Percentiles rank a stretch among this genome's conserved stretches.
Evolutionary conservation across 1,140 invertebrate genomes (phyloP).

Genomic region (Drosophila lacertosa): DNA sequence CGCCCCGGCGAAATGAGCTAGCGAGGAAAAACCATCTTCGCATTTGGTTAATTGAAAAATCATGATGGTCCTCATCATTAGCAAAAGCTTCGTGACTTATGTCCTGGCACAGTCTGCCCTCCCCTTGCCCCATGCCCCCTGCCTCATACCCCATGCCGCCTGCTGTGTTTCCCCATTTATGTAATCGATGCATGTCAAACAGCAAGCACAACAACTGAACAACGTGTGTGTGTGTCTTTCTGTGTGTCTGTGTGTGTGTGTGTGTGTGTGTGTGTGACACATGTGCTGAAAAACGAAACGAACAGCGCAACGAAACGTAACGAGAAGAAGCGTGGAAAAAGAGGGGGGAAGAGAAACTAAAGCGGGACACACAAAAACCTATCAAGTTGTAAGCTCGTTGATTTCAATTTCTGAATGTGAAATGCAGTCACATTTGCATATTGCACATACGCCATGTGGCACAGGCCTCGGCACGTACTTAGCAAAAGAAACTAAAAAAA

Average conservation of each 20-base stretch:
- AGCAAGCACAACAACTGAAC: constrained; percentile 72
- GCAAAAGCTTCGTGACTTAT: constrained; percentile 77
- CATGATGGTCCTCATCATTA: constrained; percentile 78
- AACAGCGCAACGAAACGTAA: constrained; percentile 37
- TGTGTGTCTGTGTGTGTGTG: constrained; percentile 15
- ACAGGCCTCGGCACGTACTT: constrained; percentile 32
- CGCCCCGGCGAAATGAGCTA: constrained; percentile 10
- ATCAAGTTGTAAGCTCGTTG: constrained; percentile 79
- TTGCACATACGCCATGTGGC: constrained; percentile 64
- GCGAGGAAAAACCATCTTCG: constrained; percentile 33
- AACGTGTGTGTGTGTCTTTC: constrained; percentile 25
- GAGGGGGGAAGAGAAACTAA: constrained; percentile 5
- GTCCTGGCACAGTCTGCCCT: constrained; percentile 32
- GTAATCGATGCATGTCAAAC: constrained; percentile 82
- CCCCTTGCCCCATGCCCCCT: too few species aligned
- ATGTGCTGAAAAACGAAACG: constrained; percentile 68
- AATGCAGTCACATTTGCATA: constrained; percentile 76
- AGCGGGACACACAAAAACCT: constrained; percentile 63
- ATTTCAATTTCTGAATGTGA: constrained; percentile 78
- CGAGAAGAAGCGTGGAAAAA: neutral
- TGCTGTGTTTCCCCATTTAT: constrained; percentile 47
- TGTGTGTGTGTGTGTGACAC: constrained; percentile 23
- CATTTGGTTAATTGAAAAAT: constrained; percentile 81
- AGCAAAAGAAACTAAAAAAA: constrained; percentile 21
- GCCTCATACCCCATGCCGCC: too few species aligned